Evolutionary conservation across 2,113 vertebrate genomes (phyloP), one percentile per base, ranked within the genome.

Genomic region (Corvus cornix): DNA sequence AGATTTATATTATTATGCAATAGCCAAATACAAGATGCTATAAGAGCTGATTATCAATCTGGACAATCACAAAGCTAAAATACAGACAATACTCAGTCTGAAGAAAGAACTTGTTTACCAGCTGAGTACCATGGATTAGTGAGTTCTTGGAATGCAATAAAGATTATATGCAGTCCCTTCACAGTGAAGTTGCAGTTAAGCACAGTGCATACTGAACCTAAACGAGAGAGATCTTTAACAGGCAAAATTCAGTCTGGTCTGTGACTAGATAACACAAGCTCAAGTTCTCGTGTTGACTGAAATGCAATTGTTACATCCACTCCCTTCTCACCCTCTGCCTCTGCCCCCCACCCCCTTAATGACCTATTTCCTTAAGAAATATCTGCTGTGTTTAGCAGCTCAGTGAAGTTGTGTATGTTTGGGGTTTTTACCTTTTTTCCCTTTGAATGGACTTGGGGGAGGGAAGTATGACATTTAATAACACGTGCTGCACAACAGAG

Each of bases 1-100:
- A 69, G 51, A 85, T 11, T 28, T 60, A 6, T 53, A 73, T 64
- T 56, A n/a, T 70, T 77, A 85, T 33, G 30, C 41, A 79, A 69
- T 1, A 87, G 51, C 46, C 78, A 72, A 88, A 87, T 43, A 89
- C 12, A 37, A 43, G 55, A 77, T 74, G 39, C 37, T 70, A 0
- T n/a, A 53, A 58, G 80, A 87, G 43, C 37, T 13, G 48, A 51
- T 58, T 77, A 95, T 90, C 92, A 76, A 51, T 53, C 67, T 52
- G 86, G 55, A 82, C 75, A 88, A 88, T 92, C 76, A 74, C 26
- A 49, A 84, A 83, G 37, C 41, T 92, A 72, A 83, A 85, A 94
- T 22, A 70, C 24, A 68, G 43, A 35, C 21, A 53, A 66, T 16
- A 60, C 9, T 82, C 18, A 15, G 59, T 21, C 43, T 59, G 83